A percentile compares a stretch with the other conserved stretches of the same genome.
These are phyloP conservation scores for Gallinago solitaria DNA, from an alignment of 2,797 vertebrate species.

Conservation along the genomic window DNA sequence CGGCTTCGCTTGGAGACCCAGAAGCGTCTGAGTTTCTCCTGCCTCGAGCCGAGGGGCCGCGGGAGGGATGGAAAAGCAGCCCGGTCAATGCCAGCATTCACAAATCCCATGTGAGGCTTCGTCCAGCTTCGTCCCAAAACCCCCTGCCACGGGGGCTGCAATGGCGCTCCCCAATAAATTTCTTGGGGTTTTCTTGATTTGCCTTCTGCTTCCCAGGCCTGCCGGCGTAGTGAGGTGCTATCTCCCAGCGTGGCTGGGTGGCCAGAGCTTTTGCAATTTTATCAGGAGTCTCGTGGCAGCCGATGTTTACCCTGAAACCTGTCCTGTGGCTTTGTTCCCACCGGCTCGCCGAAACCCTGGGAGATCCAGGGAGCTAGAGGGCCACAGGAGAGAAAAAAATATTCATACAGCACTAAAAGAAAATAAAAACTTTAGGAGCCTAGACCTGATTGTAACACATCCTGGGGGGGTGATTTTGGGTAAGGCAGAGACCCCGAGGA, in stretches of 20 bases:
- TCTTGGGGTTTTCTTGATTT: neutral
- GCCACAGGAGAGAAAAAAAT: neutral
- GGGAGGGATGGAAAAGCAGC: neutral
- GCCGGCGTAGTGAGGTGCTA: neutral
- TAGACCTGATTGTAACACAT: neutral
- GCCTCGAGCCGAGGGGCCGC: neutral
- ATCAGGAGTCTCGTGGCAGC: neutral
- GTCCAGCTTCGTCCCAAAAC: neutral
- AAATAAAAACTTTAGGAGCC: neutral
- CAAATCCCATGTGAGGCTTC: neutral
- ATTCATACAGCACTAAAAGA: neutral
- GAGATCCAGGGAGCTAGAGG: neutral
- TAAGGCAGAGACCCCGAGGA: neutral
- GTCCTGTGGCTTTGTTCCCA: neutral
- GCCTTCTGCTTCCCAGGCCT: neutral
- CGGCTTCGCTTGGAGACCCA: neutral
- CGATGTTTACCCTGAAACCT: slow-evolving; percentile 45
- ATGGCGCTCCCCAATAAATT: neutral
- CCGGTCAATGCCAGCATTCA: neutral
- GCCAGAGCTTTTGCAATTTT: neutral
- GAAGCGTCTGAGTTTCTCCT: neutral
- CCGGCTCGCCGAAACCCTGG: neutral
- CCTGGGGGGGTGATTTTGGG: fast-evolving
- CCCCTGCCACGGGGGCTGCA: fast-evolving
- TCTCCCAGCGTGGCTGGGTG: neutral